Evolutionary conservation across 2,888 invertebrate genomes (phyloP).

Genomic region (Pocota personata): DNA sequence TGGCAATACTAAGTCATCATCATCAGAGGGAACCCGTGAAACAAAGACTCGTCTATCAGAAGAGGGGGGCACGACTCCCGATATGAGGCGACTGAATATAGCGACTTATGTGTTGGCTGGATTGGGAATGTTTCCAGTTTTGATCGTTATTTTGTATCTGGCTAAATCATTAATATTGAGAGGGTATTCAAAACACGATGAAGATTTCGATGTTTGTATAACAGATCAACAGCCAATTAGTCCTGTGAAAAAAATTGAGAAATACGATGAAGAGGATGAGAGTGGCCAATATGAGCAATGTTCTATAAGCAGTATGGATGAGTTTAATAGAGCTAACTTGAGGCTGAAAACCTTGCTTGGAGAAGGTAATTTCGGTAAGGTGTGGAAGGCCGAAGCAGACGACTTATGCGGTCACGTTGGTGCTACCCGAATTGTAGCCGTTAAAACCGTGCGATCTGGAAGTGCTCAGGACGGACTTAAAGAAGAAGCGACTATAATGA

Average conservation of each 20-base stretch:
- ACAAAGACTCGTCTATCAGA: conserved; percentile 75
- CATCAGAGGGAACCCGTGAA: conserved; percentile 57
- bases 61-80: conserved; percentile 84
- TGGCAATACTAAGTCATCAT: not conserved
- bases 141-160: conserved; percentile 85
- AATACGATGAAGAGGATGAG: conserved; percentile 50
- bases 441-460: conserved; percentile 91
- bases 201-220: conserved; percentile 86
- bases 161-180: conserved; percentile 84
- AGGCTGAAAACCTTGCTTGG: conserved; percentile 91
- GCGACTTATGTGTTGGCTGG: conserved; percentile 86
- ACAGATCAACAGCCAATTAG: conserved; percentile 84
- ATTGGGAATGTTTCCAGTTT: conserved; percentile 85
- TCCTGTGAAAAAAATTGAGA: conserved; percentile 81
- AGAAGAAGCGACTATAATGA: conserved; percentile 93
- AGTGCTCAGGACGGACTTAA: conserved; percentile 90
- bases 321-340: conserved; percentile 90
- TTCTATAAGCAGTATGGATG: conserved; percentile 83
- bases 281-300: conserved; percentile 78
- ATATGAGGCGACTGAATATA: conserved; percentile 85
- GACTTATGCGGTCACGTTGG: conserved; percentile 90
- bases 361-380: conserved; percentile 94
- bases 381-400: conserved; percentile 94
- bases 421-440: conserved; percentile 91
- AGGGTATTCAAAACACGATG: conserved; percentile 81